Base-by-base conservation (phyloP, 2,113 vertebrate genomes). In the Oceanodroma tethys region DNA sequence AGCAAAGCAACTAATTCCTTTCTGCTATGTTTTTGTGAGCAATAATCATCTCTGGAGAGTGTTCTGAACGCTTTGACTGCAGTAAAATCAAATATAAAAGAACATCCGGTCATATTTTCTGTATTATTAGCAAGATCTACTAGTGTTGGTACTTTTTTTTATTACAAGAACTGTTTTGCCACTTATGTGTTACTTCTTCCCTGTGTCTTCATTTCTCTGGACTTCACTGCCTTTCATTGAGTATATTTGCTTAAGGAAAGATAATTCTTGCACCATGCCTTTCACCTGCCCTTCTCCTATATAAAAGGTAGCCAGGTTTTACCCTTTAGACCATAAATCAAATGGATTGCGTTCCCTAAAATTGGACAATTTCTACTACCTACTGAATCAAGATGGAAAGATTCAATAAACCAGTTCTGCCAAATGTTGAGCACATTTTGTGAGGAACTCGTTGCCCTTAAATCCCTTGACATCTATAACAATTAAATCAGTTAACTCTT, bases 161-260 rank as follows among this genome's bases (percentile, higher is more conserved):
- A 18, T 19, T 73, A 7, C 13, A 60, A 59, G 29, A 79, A 56
- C 12, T 34, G 5, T 65, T 96, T 79, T 72, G 40, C 32, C 12
- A 32, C 11, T 55, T 82, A 13, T 0, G 1, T 56, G 15, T 71
- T 81, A 22, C 23, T 60, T 65, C 32, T 83, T 78, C 47, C 16
- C 4, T 0, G 0, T 36, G 13, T 7, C 10, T 80, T 73, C 6
- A 6, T 62, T 73, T 71, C n/a, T 26, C 13, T 86, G 30, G 45
- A 27, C 32, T 78, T 88, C 42, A 16, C 23, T 86, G 36, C 14
- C 20, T 60, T 79, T 71, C 29, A 21, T 74, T 91, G 21, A 36
- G 4, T 34, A 1, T 75, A 23, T 71, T 42, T 86, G 18, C 62
- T 67, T 56, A 58, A 73, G 36, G 15, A n/a, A 68, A 82, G 71